A percentile compares a stretch with the other conserved stretches of the same genome.
These are phyloP conservation scores for Prosopocoilus inquinatus DNA, from an alignment of 2,888 invertebrate species.

Conservation along the genomic window DNA sequence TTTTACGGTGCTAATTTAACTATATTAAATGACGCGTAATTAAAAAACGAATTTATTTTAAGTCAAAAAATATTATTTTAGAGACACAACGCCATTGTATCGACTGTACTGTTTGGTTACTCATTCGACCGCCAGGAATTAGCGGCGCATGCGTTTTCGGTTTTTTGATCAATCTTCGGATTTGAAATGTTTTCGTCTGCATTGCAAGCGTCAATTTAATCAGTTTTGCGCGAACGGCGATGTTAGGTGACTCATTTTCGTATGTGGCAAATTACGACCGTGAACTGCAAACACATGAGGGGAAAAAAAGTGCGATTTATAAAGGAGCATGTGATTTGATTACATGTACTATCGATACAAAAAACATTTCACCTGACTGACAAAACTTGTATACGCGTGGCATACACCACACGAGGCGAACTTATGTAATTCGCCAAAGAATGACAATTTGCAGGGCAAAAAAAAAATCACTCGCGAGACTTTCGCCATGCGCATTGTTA, in stretches of 20 bases:
- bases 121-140: conserved; percentile 42
- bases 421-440: conserved; percentile 2
- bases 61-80: conserved; percentile 37
- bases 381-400: conserved; percentile 33
- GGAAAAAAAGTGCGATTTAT: too few species aligned
- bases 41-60: conserved; percentile 20
- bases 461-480: too few species aligned
- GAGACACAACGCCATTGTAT: conserved; percentile 52
- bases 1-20: not conserved
- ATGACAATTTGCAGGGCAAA: too few species aligned
- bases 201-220: not conserved
- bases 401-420: conserved; percentile 23
- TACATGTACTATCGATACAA: conserved; percentile 25
- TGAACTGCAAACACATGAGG: too few species aligned
- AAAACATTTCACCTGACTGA: conserved; percentile 30
- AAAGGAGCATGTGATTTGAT: not conserved
- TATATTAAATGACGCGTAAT: conserved; percentile 14
- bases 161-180: not conserved
- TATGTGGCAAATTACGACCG: too few species aligned
- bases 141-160: conserved; percentile 33
- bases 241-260: too few species aligned
- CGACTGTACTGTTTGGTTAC: conserved; percentile 47
- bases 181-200: conserved; percentile 1
- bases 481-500: too few species aligned
- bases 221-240: too few species aligned